A percentile compares a stretch with the other conserved stretches of the same genome.
Conservation (phyloP, 2,113 vertebrate species). For the Planiliza haematocheilus region DNA sequence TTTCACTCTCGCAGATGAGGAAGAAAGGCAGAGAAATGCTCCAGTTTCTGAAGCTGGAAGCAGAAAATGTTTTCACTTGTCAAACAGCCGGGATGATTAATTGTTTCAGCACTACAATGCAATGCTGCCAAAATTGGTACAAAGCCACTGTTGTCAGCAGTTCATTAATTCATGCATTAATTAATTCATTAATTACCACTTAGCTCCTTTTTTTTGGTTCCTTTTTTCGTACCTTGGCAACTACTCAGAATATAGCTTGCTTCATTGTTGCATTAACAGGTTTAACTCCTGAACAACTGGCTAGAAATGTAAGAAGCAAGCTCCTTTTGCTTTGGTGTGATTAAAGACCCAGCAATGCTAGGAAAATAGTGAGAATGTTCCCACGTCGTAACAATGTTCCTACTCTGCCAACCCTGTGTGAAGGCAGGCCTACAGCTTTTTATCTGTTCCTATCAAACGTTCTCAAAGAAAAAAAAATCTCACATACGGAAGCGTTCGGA, state of each 20-base stretch:
- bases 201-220: background rate
- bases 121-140: background rate
- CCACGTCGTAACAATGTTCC: background rate
- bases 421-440: constrained; percentile 8
- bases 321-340: background rate
- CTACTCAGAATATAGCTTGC: background rate
- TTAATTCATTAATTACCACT: background rate
- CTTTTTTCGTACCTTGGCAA: background rate
- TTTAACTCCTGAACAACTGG: constrained; percentile 3
- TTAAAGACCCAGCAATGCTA: background rate
- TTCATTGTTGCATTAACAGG: background rate
- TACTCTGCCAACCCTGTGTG: constrained; percentile 3
- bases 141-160: background rate
- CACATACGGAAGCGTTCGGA: constrained; percentile 14
- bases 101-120: background rate
- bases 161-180: constrained; percentile 1
- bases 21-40: background rate
- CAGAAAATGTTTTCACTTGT: constrained; percentile 13
- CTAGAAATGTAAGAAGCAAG: background rate
- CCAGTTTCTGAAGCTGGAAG: background rate
- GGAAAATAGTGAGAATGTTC: constrained; percentile 4
- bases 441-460: constrained; percentile 1
- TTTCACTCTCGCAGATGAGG: background rate
- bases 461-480: constrained; percentile 1
- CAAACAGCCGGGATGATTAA: background rate